These are phyloP conservation scores for Samia ricini DNA, from an alignment of 1,140 invertebrate species.

Conservation along the genomic window DNA sequence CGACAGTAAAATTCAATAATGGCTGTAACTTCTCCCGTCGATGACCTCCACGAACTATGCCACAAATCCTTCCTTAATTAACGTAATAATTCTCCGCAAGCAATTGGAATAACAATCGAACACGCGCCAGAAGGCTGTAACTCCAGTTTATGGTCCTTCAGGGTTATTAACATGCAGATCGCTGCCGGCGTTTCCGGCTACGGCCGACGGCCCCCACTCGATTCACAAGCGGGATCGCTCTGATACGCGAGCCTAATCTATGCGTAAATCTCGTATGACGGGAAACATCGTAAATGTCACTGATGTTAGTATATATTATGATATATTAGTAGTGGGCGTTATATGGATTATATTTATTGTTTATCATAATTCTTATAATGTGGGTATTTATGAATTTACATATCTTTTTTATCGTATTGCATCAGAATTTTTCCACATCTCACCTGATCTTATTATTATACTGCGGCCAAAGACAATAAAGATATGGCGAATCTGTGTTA, in stretches of 20 bases:
- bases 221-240: constrained; percentile 16
- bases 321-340: neutral
- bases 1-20: no score
- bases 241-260: constrained; percentile 10
- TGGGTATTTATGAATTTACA: no score
- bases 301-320: neutral
- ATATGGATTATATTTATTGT: neutral
- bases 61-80: constrained; percentile 8
- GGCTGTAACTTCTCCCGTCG: neutral
- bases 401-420: no score
- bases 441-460: no score
- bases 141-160: constrained; percentile 31
- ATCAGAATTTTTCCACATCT: no score
- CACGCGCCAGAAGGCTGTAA: constrained; percentile 28
- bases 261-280: neutral
- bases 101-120: constrained; percentile 37
- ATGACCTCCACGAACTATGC: neutral
- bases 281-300: neutral
- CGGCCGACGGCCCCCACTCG: constrained; percentile 10
- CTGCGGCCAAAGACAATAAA: no score
- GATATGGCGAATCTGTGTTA: no score
- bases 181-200: constrained; percentile 28
- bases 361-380: no score
- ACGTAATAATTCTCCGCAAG: constrained; percentile 6
- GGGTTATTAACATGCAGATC: constrained; percentile 42